Evolutionary conservation across 2,797 vertebrate genomes (phyloP).

Genomic region (Pseudochaenichthys georgianus): DNA sequence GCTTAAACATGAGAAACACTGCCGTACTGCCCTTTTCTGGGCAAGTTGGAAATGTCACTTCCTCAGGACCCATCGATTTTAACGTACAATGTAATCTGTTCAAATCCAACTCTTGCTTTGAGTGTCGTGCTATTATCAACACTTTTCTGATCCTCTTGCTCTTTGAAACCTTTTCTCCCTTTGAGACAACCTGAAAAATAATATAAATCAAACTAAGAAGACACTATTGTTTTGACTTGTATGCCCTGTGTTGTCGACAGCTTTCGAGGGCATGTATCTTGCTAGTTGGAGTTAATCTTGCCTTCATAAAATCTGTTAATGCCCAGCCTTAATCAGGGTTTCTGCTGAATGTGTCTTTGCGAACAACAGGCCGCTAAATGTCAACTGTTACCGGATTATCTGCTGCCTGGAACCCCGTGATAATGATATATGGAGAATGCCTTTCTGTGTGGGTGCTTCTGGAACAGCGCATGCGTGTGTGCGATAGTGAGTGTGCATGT

Average conservation of each 20-base stretch:
- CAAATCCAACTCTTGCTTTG: not conserved
- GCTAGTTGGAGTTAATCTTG: conserved; percentile 61
- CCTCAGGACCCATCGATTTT: not conserved
- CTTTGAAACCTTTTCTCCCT: not conserved
- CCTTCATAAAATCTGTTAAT: conserved; percentile 58
- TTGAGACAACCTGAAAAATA: conserved; percentile 11
- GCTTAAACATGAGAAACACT: not conserved
- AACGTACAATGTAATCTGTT: not conserved
- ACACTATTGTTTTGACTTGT: conserved; percentile 33
- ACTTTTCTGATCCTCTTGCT: not conserved
- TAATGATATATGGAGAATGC: conserved; percentile 63
- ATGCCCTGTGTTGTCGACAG: conserved; percentile 24
- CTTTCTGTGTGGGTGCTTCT: conserved; percentile 55
- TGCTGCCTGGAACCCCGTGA: conserved; percentile 70
- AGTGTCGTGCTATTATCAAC: not conserved
- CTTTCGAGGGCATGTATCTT: conserved; percentile 43
- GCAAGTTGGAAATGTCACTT: not conserved
- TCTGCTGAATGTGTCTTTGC: conserved; percentile 41
- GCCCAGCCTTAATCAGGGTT: conserved; percentile 62
- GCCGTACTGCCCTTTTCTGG: too few relatives aligned
- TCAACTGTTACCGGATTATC: conserved; percentile 75
- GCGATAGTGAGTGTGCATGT: conserved; percentile 41
- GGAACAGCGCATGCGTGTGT: conserved; percentile 32
- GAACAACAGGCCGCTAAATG: conserved; percentile 72
- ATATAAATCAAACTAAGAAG: conserved; percentile 5